Evolutionary conservation across 2,888 invertebrate species (phyloP).

Genomic region (Blera fallax): DNA sequence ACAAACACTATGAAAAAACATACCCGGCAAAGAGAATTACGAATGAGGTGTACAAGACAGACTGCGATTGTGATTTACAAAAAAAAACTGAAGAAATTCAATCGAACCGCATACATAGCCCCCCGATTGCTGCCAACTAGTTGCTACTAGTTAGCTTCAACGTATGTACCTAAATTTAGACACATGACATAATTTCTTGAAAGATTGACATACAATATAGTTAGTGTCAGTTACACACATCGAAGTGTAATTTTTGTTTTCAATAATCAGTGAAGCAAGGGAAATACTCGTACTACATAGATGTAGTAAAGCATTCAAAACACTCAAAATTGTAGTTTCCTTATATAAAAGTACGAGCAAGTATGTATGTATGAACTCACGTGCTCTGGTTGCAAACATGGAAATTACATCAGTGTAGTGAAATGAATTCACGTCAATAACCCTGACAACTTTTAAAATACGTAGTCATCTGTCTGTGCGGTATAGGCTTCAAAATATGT

Average conservation of each 20-base stretch:
- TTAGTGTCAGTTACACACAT: slow-evolving; percentile 42
- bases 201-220: slow-evolving; percentile 28
- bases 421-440: not conserved
- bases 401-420: not conserved
- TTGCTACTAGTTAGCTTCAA: slow-evolving; percentile 25
- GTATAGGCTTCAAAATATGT: no score
- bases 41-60: slow-evolving; percentile 10
- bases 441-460: not conserved
- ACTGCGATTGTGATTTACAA: slow-evolving; percentile 28
- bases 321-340: no score
- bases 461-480: no score
- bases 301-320: not conserved
- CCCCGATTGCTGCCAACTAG: slow-evolving; percentile 44
- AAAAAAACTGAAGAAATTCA: slow-evolving; percentile 12
- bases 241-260: not conserved
- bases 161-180: slow-evolving; percentile 59
- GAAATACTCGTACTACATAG: not conserved
- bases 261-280: not conserved
- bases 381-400: not conserved
- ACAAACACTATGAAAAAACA: slow-evolving; percentile 14
- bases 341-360: no score
- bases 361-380: not conserved
- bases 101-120: slow-evolving; percentile 33
- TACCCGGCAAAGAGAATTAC: slow-evolving; percentile 24
- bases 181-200: slow-evolving; percentile 65